These are phyloP conservation scores for Falco punctatus DNA, from an alignment of 2,113 vertebrate genomes.

Conservation along the genomic window DNA sequence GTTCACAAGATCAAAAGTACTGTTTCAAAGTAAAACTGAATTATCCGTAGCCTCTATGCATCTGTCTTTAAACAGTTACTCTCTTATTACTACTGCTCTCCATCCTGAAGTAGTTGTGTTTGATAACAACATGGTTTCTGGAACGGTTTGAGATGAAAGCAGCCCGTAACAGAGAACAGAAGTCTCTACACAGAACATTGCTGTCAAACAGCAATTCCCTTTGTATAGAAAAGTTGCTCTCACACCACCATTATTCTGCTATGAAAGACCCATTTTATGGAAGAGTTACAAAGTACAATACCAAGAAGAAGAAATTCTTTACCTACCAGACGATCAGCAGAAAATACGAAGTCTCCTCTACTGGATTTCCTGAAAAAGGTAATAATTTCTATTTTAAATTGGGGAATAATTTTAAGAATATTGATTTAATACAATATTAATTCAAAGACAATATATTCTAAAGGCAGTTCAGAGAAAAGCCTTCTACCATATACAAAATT, in stretches of 20 bases:
- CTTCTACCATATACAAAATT: neutral
- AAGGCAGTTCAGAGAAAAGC: neutral
- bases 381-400: neutral
- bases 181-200: neutral
- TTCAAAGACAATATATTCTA: neutral
- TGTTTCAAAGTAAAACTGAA: neutral
- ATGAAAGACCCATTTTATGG: neutral
- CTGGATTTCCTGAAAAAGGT: slow-evolving; percentile 87
- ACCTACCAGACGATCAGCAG: slow-evolving; percentile 95
- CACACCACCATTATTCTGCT: neutral
- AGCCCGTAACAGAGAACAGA: neutral
- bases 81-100: neutral
- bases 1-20: neutral
- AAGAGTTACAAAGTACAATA: neutral
- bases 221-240: neutral
- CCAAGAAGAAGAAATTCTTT: slow-evolving; percentile 41
- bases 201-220: neutral
- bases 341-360: slow-evolving; percentile 97
- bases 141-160: neutral
- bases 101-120: neutral
- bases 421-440: neutral
- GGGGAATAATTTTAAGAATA: neutral
- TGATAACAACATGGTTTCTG: neutral
- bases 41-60: neutral
- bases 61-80: neutral